A percentile compares a stretch with the other conserved stretches of the same genome.
phyloP scores from a whole-genome alignment of 2,888 invertebrate species.

The Yponomeuta evonymella region DNA sequence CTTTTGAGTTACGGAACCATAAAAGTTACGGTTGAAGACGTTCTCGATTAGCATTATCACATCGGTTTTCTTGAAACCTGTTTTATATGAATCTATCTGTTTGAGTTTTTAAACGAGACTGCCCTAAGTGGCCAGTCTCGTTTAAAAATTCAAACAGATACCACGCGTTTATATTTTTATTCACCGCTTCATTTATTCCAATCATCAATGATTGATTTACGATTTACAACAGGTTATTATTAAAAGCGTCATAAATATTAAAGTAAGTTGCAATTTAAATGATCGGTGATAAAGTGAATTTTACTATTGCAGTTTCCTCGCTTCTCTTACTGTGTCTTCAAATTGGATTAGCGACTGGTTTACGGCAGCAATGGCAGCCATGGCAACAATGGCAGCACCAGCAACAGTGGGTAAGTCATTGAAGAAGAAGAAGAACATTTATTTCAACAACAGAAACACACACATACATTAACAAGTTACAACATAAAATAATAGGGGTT shows the following conservation, averaged over 20 bases:
- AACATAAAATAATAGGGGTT: too few relatives aligned
- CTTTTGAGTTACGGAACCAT: too few relatives aligned
- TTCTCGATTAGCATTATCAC: too few relatives aligned
- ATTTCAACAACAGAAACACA: too few relatives aligned
- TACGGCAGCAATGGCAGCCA: background rate
- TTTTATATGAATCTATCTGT: background rate
- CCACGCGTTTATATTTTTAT: background rate
- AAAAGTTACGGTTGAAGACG: too few relatives aligned
- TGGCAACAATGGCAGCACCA: too few relatives aligned
- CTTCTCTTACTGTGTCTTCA: background rate
- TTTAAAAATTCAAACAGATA: background rate
- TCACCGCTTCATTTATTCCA: background rate
- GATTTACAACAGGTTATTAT: background rate
- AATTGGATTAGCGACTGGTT: background rate
- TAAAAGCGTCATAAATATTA: too few relatives aligned
- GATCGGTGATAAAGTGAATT: background rate
- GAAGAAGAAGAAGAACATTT: too few relatives aligned
- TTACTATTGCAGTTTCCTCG: background rate
- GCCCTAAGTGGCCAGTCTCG: background rate
- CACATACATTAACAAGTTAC: too few relatives aligned
- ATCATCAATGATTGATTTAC: background rate
- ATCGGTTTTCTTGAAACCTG: background rate
- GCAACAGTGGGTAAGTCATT: too few relatives aligned
- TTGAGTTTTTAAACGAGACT: background rate
- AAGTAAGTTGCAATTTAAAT: too few relatives aligned